Evolutionary conservation across 2,888 invertebrate species (phyloP).

Genomic region (Acrobasis repandana): DNA sequence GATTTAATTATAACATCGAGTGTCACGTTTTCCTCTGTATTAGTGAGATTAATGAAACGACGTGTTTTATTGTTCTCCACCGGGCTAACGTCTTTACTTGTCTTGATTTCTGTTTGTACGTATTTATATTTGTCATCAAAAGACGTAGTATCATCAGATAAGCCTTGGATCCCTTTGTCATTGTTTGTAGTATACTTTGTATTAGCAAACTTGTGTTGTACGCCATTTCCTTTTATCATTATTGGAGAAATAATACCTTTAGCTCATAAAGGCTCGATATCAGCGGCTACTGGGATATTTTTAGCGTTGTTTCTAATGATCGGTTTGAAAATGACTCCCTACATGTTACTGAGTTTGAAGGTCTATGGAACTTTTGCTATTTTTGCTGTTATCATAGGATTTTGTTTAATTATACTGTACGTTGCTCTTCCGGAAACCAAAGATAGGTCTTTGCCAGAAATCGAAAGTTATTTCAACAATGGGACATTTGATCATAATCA

Average conservation of each 20-base stretch:
- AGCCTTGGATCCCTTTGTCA: constrained; percentile 39
- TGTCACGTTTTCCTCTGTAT: constrained; percentile 42
- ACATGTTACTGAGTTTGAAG: constrained; percentile 40
- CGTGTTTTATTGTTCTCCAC: constrained; percentile 47
- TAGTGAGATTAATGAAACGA: constrained; percentile 48
- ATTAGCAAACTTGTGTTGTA: constrained; percentile 51
- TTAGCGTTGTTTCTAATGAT: constrained; percentile 43
- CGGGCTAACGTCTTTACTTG: constrained; percentile 43
- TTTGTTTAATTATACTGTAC: constrained; percentile 37
- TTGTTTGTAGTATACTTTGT: constrained; percentile 49
- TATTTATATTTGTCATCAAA: constrained; percentile 41
- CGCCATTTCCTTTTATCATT: constrained; percentile 49
- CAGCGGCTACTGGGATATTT: constrained; percentile 43
- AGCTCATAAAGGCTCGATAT: constrained; percentile 45
- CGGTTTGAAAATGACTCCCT: constrained; percentile 47
- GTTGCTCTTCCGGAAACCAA: constrained; percentile 48
- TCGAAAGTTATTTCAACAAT: constrained; percentile 44
- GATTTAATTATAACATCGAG: constrained; percentile 49
- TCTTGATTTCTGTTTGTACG: constrained; percentile 39
- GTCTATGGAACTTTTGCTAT: constrained; percentile 61
- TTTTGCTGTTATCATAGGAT: constrained; percentile 44
- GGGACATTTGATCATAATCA: constrained; percentile 40
- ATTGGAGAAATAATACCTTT: constrained; percentile 52
- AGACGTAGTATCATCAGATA: constrained; percentile 38
- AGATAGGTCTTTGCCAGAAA: constrained; percentile 43